Evolutionary conservation across 2,888 invertebrate genomes (phyloP), one percentile per base, ranked within the genome.

Genomic region (Nomada fucata): DNA sequence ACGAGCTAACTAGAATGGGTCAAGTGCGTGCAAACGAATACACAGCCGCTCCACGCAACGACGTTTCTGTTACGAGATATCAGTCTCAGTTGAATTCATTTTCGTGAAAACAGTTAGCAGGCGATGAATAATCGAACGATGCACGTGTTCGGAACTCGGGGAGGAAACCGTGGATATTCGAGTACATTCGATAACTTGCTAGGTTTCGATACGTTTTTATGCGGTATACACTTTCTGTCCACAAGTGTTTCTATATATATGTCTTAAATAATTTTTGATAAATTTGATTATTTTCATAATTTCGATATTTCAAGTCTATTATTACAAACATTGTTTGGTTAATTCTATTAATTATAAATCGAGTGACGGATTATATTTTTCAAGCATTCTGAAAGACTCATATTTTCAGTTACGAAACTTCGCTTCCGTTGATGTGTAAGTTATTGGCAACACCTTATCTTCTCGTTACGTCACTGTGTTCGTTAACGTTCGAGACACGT

Each of bases 401-500:
- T 36, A 36, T 0, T 29, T 13, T 7, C 20, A 15, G 63, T 57
- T 2, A 9, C 23, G 20, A 29, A 44, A 55, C 52, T 26, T 50
- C 26, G 26, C 18, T 10, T 59, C 52, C 29, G 5, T 26, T 50
- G 57, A 47, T 42, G 61, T 26, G 26, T 15, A 59, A 29, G 20
- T 47, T 64, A 11, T 26, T 10, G 11, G n/a, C 68, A 26, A 63
- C 64, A 63, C 26, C 26, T 69, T 72, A 68, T 60, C 80, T 23
- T 50, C 60, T 50, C 64, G 73, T 78, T 81, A 42, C 77, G 64
- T 81, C 78, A 61, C 23, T 42, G 74, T 53, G 47, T 20, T 70
- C 61, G 57, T 74, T 71, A 71, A 77, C 60, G 36, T 72, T 53
- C 67, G 55, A 61, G 44, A 53, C 59, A 60, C 50, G 64, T 69